Evolutionary conservation across 2,888 invertebrate genomes (phyloP).

Genomic region (Caenorhabditis sp.): DNA sequence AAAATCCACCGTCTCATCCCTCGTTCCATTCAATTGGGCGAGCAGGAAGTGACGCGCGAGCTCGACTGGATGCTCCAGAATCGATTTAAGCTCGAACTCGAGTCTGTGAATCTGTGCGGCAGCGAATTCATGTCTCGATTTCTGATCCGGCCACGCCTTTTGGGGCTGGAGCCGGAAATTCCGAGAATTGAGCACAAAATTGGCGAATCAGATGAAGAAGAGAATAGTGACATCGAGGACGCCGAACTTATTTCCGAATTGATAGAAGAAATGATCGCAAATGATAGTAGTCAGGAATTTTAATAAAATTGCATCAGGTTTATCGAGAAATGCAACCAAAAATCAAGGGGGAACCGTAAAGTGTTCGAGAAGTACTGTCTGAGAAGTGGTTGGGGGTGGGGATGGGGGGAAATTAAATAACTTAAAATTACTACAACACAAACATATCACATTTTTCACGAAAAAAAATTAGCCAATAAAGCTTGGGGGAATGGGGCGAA

Average conservation of each 20-base stretch:
- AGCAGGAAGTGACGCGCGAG: slow-evolving; percentile 12
- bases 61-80: slow-evolving; percentile 33
- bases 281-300: slow-evolving; percentile 25
- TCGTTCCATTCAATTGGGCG: slow-evolving; percentile 29
- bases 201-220: not conserved
- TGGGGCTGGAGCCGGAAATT: not conserved
- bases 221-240: not conserved
- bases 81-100: slow-evolving; percentile 24
- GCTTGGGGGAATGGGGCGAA: slow-evolving; percentile 18
- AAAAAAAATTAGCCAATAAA: too few species aligned
- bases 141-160: slow-evolving; percentile 22
- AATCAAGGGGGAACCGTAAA: slow-evolving; percentile 34
- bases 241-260: not conserved
- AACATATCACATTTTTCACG: slow-evolving; percentile 25
- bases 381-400: slow-evolving; percentile 13
- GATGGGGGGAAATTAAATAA: slow-evolving; percentile 7
- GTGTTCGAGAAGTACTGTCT: slow-evolving; percentile 52
- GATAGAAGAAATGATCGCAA: slow-evolving; percentile 21
- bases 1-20: slow-evolving; percentile 35
- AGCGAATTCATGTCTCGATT: slow-evolving; percentile 19
- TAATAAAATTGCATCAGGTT: slow-evolving; percentile 1
- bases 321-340: slow-evolving; percentile 34
- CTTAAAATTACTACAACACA: too few species aligned
- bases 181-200: not conserved
- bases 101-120: slow-evolving; percentile 26